Evolutionary conservation across 2,113 vertebrate species (phyloP), one percentile per base, ranked within the genome.

Genomic region (Coracopsis vasa): DNA sequence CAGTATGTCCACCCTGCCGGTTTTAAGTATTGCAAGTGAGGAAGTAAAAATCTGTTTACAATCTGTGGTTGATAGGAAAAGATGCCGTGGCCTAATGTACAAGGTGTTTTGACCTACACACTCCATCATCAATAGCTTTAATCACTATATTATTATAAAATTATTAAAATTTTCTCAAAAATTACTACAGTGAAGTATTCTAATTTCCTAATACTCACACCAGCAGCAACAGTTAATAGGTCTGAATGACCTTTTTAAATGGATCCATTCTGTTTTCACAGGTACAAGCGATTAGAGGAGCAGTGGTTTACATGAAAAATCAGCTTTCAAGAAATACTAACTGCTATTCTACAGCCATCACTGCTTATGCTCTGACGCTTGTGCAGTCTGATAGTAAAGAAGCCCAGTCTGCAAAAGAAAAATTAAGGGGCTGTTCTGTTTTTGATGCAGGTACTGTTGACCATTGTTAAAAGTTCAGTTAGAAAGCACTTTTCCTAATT

Each of bases 311-410:
- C 80, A 98, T 99, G 62, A 78, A 78, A 56, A 87, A 84, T 7
- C 64, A 96, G 8, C 45, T 98, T 17, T 35, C 51, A 44, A 64
- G 82, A n/a, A 96, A 98, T 67, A 31, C 90, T 66, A 95, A 98
- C 39, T 97, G 98, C 25, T 98, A 98, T 31, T 95, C 98, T 51
- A 64, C 97, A 39, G 98, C 97, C 50, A 97, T 98, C 41, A 96
- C 98, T 50, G 97, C 98, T 39, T 98, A 98, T 84, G 98, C 98
- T 88, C 96, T 99, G 39, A 95, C 98, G 4, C 62, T 97, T 48
- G 97, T 96, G 35, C 72, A 72, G 44, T 15, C 96, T 39, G 8
- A 94, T 11, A 80, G 39, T 73, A 39, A 39, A 41, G 62, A 88
- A n/a, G 83, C 61, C 20, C 60, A 28, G 28, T 31, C 37, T 45